Percentiles rank a stretch among this genome's conserved stretches.
phyloP scores from a whole-genome alignment of 2,797 vertebrate genomes.

The Neosilurus hyrtlii region DNA sequence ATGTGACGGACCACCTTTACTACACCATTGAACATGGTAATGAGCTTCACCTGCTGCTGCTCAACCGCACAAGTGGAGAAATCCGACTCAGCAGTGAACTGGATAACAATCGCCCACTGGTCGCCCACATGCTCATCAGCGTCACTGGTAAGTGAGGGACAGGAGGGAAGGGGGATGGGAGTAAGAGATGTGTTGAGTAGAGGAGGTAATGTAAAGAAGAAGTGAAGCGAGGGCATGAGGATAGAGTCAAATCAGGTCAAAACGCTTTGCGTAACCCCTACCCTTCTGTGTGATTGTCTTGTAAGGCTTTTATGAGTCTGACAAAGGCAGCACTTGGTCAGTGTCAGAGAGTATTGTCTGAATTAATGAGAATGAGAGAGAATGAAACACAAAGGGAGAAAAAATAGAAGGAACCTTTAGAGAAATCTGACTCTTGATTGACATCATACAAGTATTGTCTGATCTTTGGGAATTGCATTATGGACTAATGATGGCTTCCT shows the following conservation, averaged over 20 bases:
- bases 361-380: conserved; percentile 11
- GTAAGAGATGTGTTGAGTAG: conserved; percentile 18
- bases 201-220: conserved; percentile 7
- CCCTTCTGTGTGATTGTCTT: not conserved
- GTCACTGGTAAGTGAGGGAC: conserved; percentile 86
- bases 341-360: conserved; percentile 22
- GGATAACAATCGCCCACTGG: conserved; percentile 95
- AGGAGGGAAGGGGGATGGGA: conserved; percentile 18
- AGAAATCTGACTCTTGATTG: conserved; percentile 50
- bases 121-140: conserved; percentile 94
- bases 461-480: conserved; percentile 52
- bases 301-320: not conserved
- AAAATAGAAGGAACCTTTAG: conserved; percentile 18
- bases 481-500: conserved; percentile 43
- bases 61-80: conserved; percentile 95
- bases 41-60: conserved; percentile 90
- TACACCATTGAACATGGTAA: conserved; percentile 96
- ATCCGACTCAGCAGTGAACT: conserved; percentile 93
- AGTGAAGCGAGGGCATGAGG: conserved; percentile 30
- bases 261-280: conserved; percentile 7
- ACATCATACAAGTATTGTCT: conserved; percentile 40
- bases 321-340: conserved; percentile 9
- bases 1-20: conserved; percentile 90
- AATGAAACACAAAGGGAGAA: conserved; percentile 14
- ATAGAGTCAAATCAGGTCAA: conserved; percentile 43